These are phyloP conservation scores for Goniozus legneri DNA, from an alignment of 1,140 invertebrate genomes.

Conservation along the genomic window DNA sequence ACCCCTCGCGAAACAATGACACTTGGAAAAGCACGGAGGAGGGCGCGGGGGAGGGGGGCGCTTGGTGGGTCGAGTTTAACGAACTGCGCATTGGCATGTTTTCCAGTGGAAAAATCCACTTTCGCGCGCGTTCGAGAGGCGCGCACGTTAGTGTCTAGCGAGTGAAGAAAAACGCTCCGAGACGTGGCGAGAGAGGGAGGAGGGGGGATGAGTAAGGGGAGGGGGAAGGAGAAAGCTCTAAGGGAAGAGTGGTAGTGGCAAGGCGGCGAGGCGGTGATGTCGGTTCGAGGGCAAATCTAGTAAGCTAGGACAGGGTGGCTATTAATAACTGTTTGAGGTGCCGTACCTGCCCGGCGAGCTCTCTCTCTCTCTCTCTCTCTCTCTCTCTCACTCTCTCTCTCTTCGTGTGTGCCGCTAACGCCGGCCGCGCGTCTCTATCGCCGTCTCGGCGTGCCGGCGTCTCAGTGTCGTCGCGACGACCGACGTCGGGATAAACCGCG, in stretches of 20 bases:
- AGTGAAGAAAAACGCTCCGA: not conserved
- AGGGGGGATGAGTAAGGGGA: not conserved
- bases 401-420: too few species aligned
- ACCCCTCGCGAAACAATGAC: too few species aligned
- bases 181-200: not conserved
- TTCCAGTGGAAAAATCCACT: too few species aligned
- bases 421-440: conserved; percentile 37
- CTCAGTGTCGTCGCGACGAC: conserved; percentile 55
- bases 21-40: too few species aligned
- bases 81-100: too few species aligned
- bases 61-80: too few species aligned
- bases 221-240: not conserved
- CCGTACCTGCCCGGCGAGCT: conserved; percentile 47
- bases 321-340: conserved; percentile 56
- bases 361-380: conserved; percentile 10
- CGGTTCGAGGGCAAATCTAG: conserved; percentile 52
- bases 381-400: conserved; percentile 3
- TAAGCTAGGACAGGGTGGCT: conserved; percentile 53
- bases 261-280: conserved; percentile 16
- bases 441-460: conserved; percentile 40
- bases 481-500: too few species aligned
- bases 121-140: too few species aligned
- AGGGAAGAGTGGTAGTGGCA: not conserved
- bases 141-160: not conserved
- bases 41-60: too few species aligned